phyloP scores from a whole-genome alignment of 2,797 vertebrate species.

The Sebastes aleutianus region DNA sequence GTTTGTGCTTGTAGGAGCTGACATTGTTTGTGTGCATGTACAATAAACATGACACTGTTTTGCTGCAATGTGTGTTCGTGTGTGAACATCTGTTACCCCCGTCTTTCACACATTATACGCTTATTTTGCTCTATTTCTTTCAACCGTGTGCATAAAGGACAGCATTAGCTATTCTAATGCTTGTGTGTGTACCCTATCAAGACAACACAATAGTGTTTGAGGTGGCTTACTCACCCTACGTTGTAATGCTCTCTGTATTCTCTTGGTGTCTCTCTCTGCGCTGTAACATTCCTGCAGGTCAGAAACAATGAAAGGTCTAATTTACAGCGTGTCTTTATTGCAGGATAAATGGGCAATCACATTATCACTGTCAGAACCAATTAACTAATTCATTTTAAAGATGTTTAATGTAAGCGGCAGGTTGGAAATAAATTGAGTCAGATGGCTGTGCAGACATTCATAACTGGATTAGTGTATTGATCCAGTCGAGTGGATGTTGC shows the following conservation, averaged over 20 bases:
- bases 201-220: background rate
- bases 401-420: background rate
- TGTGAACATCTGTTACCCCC: slow-evolving; percentile 5
- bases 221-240: background rate
- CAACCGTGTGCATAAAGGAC: slow-evolving; percentile 6
- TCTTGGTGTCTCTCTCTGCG: background rate
- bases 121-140: slow-evolving; percentile 41
- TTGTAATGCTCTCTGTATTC: background rate
- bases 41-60: background rate
- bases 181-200: background rate
- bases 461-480: slow-evolving; percentile 47
- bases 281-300: slow-evolving; percentile 1
- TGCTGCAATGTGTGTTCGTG: background rate
- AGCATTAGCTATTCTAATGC: slow-evolving; percentile 3
- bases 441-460: slow-evolving; percentile 11
- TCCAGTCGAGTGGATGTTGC: background rate
- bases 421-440: slow-evolving; percentile 23
- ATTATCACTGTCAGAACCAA: slow-evolving; percentile 45
- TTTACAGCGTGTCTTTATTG: slow-evolving; percentile 8
- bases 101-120: slow-evolving; percentile 3
- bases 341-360: slow-evolving; percentile 7
- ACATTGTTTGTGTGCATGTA: background rate
- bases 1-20: background rate
- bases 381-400: slow-evolving; percentile 30
- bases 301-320: slow-evolving; percentile 17